Evolutionary conservation across 2,888 invertebrate species (phyloP).

Genomic region (Drosophila niveifrons): DNA sequence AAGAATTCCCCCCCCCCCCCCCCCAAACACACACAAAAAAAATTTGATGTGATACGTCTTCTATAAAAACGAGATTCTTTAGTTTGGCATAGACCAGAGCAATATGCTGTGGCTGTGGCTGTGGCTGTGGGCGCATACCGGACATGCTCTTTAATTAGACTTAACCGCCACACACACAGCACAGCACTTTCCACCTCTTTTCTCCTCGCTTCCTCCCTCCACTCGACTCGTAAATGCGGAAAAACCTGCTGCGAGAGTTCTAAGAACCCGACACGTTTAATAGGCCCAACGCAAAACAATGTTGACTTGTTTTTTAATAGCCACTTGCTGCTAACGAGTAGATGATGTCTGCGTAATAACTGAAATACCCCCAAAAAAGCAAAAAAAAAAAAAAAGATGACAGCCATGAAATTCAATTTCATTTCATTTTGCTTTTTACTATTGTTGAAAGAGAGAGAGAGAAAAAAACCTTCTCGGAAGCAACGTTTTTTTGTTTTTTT

Average conservation of each 20-base stretch:
- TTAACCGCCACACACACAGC: neutral
- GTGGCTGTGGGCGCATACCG: slow-evolving; percentile 55
- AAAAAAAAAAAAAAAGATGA: slow-evolving; percentile 23
- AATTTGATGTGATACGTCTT: slow-evolving; percentile 25
- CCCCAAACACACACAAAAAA: no score
- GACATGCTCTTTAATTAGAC: slow-evolving; percentile 60
- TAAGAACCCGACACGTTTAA: slow-evolving; percentile 69
- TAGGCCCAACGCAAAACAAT: slow-evolving; percentile 64
- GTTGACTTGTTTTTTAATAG: slow-evolving; percentile 67
- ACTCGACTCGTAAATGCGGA: slow-evolving; percentile 41
- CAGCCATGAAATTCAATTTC: slow-evolving; percentile 75
- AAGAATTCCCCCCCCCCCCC: slow-evolving; percentile 9
- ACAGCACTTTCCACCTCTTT: neutral
- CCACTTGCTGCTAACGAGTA: slow-evolving; percentile 38
- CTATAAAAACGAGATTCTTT: slow-evolving; percentile 14
- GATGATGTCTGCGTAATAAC: slow-evolving; percentile 59
- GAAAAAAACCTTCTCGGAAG: slow-evolving; percentile 62
- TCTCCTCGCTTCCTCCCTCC: neutral
- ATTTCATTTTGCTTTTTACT: slow-evolving; percentile 37
- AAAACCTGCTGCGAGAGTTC: slow-evolving; percentile 66
- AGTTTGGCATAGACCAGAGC: slow-evolving; percentile 20
- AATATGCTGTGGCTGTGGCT: neutral
- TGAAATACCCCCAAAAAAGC: slow-evolving; percentile 22
- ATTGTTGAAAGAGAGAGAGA: slow-evolving; percentile 8
- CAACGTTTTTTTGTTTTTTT: slow-evolving; percentile 12